Evolutionary conservation across 2,113 vertebrate species (phyloP).

Genomic region (Antigone vipio): DNA sequence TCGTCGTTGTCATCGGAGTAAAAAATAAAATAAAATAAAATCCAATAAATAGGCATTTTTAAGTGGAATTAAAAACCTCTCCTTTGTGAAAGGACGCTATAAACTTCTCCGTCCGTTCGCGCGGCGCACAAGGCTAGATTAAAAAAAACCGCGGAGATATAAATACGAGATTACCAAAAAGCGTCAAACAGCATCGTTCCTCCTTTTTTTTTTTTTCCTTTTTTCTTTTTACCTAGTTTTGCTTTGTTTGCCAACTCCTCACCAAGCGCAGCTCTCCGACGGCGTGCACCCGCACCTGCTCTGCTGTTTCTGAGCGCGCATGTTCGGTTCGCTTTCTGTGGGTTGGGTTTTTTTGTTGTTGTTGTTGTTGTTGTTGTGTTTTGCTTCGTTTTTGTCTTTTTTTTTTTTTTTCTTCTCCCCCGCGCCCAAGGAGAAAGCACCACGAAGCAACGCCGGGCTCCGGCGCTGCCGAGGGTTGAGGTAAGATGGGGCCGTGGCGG

Average conservation of each 20-base stretch:
- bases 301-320: background rate
- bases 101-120: conserved; percentile 66
- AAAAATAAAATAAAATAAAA: conserved; percentile 62
- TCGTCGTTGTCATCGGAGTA: conserved; percentile 22
- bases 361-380: background rate
- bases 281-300: conserved; percentile 54
- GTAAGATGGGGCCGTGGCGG: conserved; percentile 69
- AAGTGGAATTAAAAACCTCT: conserved; percentile 81
- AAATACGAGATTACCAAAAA: conserved; percentile 78
- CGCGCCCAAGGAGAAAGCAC: conserved; percentile 77
- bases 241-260: conserved; percentile 16
- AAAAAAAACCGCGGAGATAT: conserved; percentile 76
- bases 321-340: background rate
- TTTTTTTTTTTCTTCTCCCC: conserved; percentile 64
- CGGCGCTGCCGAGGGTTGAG: conserved; percentile 74
- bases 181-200: conserved; percentile 68
- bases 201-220: background rate
- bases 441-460: conserved; percentile 70
- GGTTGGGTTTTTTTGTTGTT: background rate
- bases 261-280: conserved; percentile 58
- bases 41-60: conserved; percentile 76
- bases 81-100: conserved; percentile 69
- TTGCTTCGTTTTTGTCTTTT: background rate
- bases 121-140: conserved; percentile 69
- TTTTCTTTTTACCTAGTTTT: background rate